Percentiles rank a stretch among this genome's conserved stretches.
phyloP scores from a whole-genome alignment of 2,113 vertebrate genomes.

The Scalopus aquaticus region DNA sequence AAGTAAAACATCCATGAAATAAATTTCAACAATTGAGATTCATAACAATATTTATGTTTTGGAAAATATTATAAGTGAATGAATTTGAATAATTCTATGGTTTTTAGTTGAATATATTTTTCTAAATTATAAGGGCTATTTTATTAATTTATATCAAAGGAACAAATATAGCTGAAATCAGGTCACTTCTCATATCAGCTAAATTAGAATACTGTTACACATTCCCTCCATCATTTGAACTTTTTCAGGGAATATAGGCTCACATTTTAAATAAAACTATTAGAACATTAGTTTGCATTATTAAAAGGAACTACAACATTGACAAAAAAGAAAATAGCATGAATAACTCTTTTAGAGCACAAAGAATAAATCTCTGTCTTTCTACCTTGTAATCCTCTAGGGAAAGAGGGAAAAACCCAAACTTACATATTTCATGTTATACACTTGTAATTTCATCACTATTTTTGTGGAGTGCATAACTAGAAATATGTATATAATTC shows the following conservation, averaged over 20 bases:
- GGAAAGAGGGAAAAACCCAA: neutral
- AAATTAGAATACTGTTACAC: neutral
- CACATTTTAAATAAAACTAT: neutral
- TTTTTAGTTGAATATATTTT: neutral
- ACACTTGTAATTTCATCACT: neutral
- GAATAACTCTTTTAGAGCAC: neutral
- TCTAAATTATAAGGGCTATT: neutral
- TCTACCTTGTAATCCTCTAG: rapidly evolving
- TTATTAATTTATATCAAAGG: neutral
- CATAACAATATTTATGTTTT: neutral
- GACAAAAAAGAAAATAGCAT: neutral
- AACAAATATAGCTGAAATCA: neutral
- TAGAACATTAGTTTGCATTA: neutral
- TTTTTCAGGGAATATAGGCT: too few species aligned
- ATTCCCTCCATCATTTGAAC: neutral
- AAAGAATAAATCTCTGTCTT: neutral
- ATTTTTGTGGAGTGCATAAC: neutral
- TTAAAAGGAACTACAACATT: neutral
- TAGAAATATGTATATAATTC: too few species aligned
- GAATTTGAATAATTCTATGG: neutral
- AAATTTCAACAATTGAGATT: neutral
- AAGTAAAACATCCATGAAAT: neutral
- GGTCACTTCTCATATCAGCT: neutral
- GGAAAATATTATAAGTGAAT: neutral
- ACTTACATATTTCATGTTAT: neutral